Percentiles rank a stretch among this genome's conserved stretches.
Evolutionary conservation across 2,797 vertebrate genomes (phyloP).

Genomic region (Rallus crepitans): DNA sequence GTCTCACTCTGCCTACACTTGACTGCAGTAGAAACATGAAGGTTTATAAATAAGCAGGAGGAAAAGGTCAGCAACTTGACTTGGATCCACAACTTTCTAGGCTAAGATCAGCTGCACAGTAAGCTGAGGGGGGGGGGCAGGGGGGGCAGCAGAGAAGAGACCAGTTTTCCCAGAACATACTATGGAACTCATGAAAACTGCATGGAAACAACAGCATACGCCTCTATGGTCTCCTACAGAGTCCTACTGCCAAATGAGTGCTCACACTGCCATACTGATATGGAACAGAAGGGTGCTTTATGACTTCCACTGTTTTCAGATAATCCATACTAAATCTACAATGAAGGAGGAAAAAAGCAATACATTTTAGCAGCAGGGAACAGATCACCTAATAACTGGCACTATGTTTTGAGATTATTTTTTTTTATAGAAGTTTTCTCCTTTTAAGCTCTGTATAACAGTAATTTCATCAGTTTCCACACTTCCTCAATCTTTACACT

Average conservation of each 20-base stretch:
- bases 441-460: not conserved
- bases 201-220: not conserved
- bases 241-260: not conserved
- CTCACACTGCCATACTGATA: accelerated
- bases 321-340: not conserved
- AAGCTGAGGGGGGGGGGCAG: not conserved
- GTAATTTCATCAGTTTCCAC: not conserved
- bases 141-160: not conserved
- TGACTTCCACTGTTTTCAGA: not conserved
- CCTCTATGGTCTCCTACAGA: accelerated
- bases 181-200: not conserved
- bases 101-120: not conserved
- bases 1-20: not conserved
- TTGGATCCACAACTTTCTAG: not conserved
- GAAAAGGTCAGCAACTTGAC: conserved; percentile 9
- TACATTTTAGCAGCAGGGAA: not conserved
- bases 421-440: not conserved
- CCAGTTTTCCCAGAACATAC: accelerated
- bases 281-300: not conserved
- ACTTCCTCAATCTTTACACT: not conserved
- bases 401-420: accelerated
- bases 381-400: not conserved
- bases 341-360: not conserved
- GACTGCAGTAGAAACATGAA: not conserved
- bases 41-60: conserved; percentile 1